phyloP scores from a whole-genome alignment of 2,113 vertebrate species.

The Toxotes chatareus region DNA sequence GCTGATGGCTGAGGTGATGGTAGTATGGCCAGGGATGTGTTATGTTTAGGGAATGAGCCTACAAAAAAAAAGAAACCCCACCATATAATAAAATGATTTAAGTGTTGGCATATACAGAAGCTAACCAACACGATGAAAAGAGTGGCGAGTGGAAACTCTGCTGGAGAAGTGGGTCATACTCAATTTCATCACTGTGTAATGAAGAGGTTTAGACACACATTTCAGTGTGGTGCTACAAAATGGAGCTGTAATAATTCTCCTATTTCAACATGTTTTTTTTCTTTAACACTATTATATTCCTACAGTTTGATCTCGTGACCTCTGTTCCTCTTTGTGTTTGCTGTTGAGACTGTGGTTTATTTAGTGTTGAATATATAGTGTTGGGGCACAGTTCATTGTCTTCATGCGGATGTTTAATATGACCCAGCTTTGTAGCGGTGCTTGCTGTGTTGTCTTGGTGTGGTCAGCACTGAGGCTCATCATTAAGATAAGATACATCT shows the following conservation, averaged over 20 bases:
- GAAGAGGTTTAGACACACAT: not conserved
- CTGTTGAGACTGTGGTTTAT: not conserved
- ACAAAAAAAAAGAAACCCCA: not conserved
- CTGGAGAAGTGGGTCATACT: not conserved
- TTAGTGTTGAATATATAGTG: not conserved
- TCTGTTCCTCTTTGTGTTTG: not conserved
- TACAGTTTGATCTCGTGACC: not conserved
- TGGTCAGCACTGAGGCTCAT: accelerated
- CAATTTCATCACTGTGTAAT: not conserved
- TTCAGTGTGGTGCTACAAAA: not conserved
- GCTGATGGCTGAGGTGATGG: slow-evolving; percentile 24
- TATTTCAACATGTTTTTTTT: not conserved
- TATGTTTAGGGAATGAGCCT: not conserved
- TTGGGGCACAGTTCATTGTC: not conserved
- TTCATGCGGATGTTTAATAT: not conserved
- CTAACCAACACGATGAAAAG: not conserved
- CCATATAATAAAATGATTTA: not conserved
- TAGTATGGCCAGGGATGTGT: not conserved
- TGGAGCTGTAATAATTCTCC: not conserved
- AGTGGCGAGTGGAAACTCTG: not conserved
- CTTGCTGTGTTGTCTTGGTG: not conserved
- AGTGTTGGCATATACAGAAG: not conserved
- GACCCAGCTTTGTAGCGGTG: not conserved
- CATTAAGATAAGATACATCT: not conserved
- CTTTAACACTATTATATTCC: not conserved